Evolutionary conservation across 2,797 vertebrate species (phyloP), one percentile per base, ranked within the genome.

Genomic region (Sciaenops ocellatus): DNA sequence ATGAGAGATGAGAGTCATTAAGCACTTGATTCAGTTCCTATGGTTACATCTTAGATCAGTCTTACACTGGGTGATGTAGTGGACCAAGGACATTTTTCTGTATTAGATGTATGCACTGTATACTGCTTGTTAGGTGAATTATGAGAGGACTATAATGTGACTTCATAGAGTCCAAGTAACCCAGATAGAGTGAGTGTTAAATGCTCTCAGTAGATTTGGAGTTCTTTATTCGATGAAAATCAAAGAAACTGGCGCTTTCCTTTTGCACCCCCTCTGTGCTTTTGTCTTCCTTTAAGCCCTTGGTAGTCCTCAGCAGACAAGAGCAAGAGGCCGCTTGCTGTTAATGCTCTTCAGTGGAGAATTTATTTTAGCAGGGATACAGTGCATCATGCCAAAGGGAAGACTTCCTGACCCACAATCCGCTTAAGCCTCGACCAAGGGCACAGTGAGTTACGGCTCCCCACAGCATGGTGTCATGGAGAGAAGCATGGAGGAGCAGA

Each of bases 321-420:
- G 89, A 87, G 89, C 84, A 90, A 90, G 81, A 83, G 87, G 87
- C 84, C 81, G 20, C 83, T 84, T 76, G 87, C 89, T 89, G 82
- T 85, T 92, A 93, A 92, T 89, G 83, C 91, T 94, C 87, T 90
- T 89, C 89, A 91, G 87, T 65, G 67, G 83, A 90, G 80, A 90
- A 93, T 92, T 90, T 90, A 91, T 93, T 91, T 94, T 87, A 90
- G 88, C 89, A 50, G 72, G 87, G 82, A 92, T 89, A 85, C 87
- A 88, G 86, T 86, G 83, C 87, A 90, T 92, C 83, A 84, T 89
- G 83, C 84, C 89, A 90, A 88, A 93, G 87, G 76, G 87, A 92
- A 88, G 91, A 86, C 85, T 92, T 91, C 82, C 90, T 92, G 91
- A 94, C 93, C 92, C 88, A 87, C 87, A 93, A 93, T 90, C 87